Evolutionary conservation across 2,888 invertebrate species (phyloP), one percentile per base, ranked within the genome.

Genomic region (Bembecia ichneumoniformis): DNA sequence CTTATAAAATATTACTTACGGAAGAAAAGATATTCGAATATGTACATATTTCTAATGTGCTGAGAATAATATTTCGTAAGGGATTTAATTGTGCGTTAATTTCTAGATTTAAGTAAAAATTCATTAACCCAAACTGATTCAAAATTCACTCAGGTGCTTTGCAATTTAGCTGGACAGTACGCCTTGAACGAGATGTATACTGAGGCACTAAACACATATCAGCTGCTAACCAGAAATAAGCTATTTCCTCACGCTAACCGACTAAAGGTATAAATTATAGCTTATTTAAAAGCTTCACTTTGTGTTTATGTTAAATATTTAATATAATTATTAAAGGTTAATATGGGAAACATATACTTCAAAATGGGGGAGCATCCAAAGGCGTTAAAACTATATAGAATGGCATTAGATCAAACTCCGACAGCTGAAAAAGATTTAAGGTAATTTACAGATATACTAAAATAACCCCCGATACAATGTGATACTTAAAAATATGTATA

Each of bases 271-370:
- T 59, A 28, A 13, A 44, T 15, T 15, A 36, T 13, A 13, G 36
- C 7, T 10, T 46, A 28, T 28, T 28, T n/a, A 46, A 9, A 11
- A 17, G n/a, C 11, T 14, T 44, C 44, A 35, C 16, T 35, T 35
- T 35, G 16, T 36, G 15, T 48, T 43, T 28, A 49, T 34, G 10
- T 43, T 44, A 35, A 15, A 5, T 46, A 20, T 14, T 35, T 10
- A 1, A 11, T n/a, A 35, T 3, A n/a, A 43, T 13, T 28, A 15
- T 28, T 50, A 11, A 47, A 87, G 87, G 86, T 87, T 0, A 99
- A 99, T 76, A 98, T 99, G 94, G 99, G 98, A 1, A 99, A 99
- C 72, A 97, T 99, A 64, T 96, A 97, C 78, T 96, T 96, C 66
- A 95, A 95, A 82, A 95, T 97, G 90, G 96, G 96, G 58, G 92